These are phyloP conservation scores for Phenacoccus solenopsis DNA, from an alignment of 1,140 invertebrate species.

Conservation along the genomic window DNA sequence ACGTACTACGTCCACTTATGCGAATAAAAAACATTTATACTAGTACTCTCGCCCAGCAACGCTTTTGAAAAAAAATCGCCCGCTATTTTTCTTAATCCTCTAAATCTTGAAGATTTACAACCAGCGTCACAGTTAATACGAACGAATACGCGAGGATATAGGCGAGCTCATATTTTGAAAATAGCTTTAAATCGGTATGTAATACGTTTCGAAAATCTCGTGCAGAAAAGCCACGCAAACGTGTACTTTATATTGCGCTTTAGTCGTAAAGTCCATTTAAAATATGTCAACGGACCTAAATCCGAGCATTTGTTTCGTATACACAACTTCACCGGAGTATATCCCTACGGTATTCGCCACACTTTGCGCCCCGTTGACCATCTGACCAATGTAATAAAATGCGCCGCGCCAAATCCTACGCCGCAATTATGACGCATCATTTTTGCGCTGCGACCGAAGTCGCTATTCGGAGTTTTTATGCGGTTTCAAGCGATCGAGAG, in stretches of 20 bases:
- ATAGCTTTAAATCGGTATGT: neutral
- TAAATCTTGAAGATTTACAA: too few relatives aligned
- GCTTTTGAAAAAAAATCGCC: neutral
- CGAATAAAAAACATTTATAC: too few relatives aligned
- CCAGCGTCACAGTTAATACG: too few relatives aligned
- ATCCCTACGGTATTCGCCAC: neutral
- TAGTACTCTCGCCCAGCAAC: too few relatives aligned
- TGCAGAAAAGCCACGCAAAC: slow-evolving; percentile 5
- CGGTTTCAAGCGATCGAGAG: too few relatives aligned
- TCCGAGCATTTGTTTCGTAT: slow-evolving; percentile 7
- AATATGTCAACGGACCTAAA: slow-evolving; percentile 13
- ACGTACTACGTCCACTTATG: neutral
- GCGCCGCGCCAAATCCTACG: neutral
- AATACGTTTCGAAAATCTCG: neutral
- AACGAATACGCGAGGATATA: too few relatives aligned
- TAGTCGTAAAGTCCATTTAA: slow-evolving; percentile 14
- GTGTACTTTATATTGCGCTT: slow-evolving; percentile 13
- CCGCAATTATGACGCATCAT: neutral
- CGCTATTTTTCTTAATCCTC: too few relatives aligned
- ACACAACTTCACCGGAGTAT: neutral
- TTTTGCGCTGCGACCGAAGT: neutral
- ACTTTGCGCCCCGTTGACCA: neutral
- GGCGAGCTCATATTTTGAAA: neutral
- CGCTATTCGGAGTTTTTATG: neutral
- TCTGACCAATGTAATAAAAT: slow-evolving; percentile 9